A percentile compares a stretch with the other conserved stretches of the same genome.
phyloP scores from a whole-genome alignment of 2,888 invertebrate genomes.

The Heliothis peltigera region DNA sequence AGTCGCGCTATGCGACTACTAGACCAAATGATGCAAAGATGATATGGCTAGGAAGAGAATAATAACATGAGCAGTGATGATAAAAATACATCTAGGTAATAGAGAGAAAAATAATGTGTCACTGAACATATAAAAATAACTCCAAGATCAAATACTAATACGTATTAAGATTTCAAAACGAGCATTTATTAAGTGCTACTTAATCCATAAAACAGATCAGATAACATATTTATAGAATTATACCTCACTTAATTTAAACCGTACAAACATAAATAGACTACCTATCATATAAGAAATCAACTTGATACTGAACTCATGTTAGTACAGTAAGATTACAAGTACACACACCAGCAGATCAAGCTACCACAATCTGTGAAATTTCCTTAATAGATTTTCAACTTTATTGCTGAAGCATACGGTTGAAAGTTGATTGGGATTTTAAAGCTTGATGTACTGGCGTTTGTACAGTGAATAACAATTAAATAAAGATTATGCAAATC shows the following conservation, averaged over 20 bases:
- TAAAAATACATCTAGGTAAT: background rate
- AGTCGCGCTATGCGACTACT: no score
- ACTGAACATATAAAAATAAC: background rate
- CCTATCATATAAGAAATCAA: constrained; percentile 58
- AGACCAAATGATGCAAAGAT: no score
- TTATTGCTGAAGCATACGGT: no score
- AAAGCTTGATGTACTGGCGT: constrained; percentile 34
- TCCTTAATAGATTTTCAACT: no score
- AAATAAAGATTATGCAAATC: constrained; percentile 78
- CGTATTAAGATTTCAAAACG: background rate
- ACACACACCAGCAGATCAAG: no score
- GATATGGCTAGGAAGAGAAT: no score
- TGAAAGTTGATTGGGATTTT: no score
- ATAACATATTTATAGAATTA: constrained; percentile 27
- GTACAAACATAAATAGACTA: constrained; percentile 8
- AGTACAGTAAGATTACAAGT: constrained; percentile 15
- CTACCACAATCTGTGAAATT: no score
- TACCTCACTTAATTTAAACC: constrained; percentile 34
- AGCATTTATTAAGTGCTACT: constrained; percentile 2
- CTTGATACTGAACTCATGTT: constrained; percentile 49
- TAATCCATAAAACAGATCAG: constrained; percentile 30
- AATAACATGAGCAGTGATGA: no score
- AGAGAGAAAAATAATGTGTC: background rate
- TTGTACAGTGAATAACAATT: constrained; percentile 68
- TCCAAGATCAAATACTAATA: background rate